Percentiles rank a stretch among this genome's conserved stretches.
These are phyloP conservation scores for Pocillopora verrucosa DNA, from an alignment of 64 coral and sea anemone species.

Conservation along the genomic window DNA sequence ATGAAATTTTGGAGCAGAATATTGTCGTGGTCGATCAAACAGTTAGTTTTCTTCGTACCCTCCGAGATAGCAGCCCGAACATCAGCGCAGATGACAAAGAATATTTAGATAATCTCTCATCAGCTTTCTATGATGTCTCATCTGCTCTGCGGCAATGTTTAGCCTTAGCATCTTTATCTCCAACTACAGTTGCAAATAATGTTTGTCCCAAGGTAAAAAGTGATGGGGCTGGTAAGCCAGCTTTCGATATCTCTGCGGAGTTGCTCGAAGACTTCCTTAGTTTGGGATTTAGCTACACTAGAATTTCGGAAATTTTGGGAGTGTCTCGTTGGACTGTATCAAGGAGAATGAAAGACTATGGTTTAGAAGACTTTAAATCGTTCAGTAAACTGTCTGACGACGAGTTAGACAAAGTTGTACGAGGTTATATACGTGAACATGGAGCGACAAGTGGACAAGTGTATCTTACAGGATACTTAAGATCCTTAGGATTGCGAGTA, in stretches of 20 bases:
- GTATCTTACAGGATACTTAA: background rate
- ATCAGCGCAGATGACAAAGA: background rate
- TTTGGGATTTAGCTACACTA: background rate
- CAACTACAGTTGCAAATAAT: background rate
- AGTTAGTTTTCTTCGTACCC: background rate
- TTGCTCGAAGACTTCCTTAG: too few relatives aligned
- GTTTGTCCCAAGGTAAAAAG: conserved; percentile 7
- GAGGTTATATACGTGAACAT: background rate
- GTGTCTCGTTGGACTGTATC: conserved; percentile 49
- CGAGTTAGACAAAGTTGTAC: background rate
- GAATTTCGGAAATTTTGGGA: conserved; percentile 19
- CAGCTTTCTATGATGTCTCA: conserved; percentile 2
- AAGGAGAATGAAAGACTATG: conserved; percentile 11
- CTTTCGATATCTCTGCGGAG: conserved; percentile 4
- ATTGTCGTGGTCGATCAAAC: conserved; percentile 11
- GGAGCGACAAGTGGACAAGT: conserved; percentile 35
- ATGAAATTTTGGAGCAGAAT: conserved; percentile 6
- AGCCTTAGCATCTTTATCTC: conserved; percentile 7
- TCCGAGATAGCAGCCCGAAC: background rate
- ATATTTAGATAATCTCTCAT: conserved; percentile 21
- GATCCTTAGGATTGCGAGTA: conserved; percentile 4
- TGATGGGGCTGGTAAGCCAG: background rate
- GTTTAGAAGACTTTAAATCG: background rate
- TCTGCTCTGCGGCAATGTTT: conserved; percentile 24
- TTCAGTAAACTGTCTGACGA: too few relatives aligned